Percentiles rank a stretch among this genome's conserved stretches.
Conservation (phyloP, 2,113 vertebrate genomes). For the Paradisaea rubra region DNA sequence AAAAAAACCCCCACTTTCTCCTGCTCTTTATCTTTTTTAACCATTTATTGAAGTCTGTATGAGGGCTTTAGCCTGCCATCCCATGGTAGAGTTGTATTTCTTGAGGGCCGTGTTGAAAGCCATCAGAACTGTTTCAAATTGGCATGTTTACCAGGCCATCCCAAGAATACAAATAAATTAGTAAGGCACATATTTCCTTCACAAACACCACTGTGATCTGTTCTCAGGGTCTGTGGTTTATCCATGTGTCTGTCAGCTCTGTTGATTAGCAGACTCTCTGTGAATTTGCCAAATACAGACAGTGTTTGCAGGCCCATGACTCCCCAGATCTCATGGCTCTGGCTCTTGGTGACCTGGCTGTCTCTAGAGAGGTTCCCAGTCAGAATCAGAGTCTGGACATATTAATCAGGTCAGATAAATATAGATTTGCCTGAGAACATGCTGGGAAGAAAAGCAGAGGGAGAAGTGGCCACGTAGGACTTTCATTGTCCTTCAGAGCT, state of each 20-base stretch:
- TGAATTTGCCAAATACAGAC: not conserved
- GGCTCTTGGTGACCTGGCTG: not conserved
- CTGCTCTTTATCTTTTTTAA: not conserved
- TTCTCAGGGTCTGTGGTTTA: not conserved
- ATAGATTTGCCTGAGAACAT: not conserved
- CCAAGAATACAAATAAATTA: not conserved
- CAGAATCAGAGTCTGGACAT: not conserved
- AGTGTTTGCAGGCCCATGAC: not conserved
- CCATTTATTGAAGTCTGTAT: not conserved
- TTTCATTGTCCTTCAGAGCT: not conserved
- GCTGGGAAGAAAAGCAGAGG: not conserved
- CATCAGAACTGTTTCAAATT: not conserved
- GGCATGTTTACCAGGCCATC: not conserved
- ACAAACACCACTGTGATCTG: not conserved
- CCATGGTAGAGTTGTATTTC: accelerated
- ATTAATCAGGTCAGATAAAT: not conserved
- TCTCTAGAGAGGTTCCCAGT: not conserved
- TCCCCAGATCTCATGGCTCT: not conserved
- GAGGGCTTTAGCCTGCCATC: not conserved
- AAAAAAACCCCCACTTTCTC: not conserved
- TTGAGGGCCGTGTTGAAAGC: not conserved
- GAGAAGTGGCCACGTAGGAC: not conserved
- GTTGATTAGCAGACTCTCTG: not conserved
- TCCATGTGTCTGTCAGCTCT: not conserved
- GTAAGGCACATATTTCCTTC: not conserved